Base-by-base conservation (phyloP, 2,797 vertebrate genomes). In the Leptatherina wallacei region DNA sequence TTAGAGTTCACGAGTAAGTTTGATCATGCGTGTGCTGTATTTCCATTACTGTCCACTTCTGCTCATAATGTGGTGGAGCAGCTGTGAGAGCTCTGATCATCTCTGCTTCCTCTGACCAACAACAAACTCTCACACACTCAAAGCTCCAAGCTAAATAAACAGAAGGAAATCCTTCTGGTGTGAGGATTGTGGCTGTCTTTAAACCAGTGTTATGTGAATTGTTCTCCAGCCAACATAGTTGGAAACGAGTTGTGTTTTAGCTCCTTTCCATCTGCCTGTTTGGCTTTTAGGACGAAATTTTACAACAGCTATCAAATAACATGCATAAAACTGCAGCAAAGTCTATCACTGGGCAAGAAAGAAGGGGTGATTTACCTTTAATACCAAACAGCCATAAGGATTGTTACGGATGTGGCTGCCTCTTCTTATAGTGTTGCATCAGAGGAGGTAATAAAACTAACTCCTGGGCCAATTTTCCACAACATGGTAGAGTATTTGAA, bases 71-170 rank as follows among this genome's bases (percentile, higher is more conserved):
- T 33, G 13, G 4, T 12, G 14, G 38, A 59, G 5, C 42, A 65
- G 64, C 67, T 65, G 38, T n/a, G 20, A 71, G 49, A 71, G 55
- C 55, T 2, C 33, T 38, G n/a, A 54, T 44, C 13, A 1, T 61
- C 42, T 44, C 59, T 27, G 14, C 27, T 62, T 32, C 35, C 27
- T 22, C 61, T 27, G 24, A 57, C 30, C 20, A 27, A 29, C 52
- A 74, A 65, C 20, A 68, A 60, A 63, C 58, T 30, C 35, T 49
- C 61, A 73, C 24, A 58, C 29, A 58, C 13, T 69, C 55, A 73
- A 58, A 69, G 27, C 33, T 65, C 77, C 71, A 84, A 79, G 61
- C 30, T 61, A 85, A 83, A 77, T 62, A 85, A 83, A 82, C 62
- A 68, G 59, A 44, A 55, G 81, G 69, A 85, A 84, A 63, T 44